Conservation (phyloP, 2,797 vertebrate genomes). For the Rhodeus uyekii region DNA sequence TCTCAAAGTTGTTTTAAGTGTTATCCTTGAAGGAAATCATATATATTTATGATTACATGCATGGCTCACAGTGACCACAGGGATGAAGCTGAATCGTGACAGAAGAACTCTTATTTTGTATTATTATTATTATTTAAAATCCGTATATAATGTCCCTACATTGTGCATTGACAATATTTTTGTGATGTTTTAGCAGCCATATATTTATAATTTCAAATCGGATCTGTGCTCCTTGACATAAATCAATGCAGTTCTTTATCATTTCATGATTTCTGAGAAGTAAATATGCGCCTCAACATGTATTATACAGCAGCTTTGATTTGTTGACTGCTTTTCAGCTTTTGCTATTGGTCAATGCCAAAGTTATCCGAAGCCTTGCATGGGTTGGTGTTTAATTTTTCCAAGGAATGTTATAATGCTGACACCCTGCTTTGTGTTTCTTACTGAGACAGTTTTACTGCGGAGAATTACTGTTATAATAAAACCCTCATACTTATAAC, state of each 20-base stretch:
- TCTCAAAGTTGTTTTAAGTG: background rate
- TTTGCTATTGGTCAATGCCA: conserved; percentile 65
- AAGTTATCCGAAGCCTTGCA: conserved; percentile 77
- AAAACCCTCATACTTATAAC: conserved; percentile 63
- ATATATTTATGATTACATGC: background rate
- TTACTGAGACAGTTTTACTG: conserved; percentile 66
- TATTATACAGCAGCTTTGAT: conserved; percentile 59
- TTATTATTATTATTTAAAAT: background rate
- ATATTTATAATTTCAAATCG: conserved; percentile 4
- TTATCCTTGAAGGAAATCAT: background rate
- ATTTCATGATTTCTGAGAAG: conserved; percentile 41
- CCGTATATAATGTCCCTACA: background rate
- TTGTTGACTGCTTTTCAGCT: conserved; percentile 59
- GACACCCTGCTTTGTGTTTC: conserved; percentile 64
- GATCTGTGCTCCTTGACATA: conserved; percentile 12
- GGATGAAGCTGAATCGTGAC: background rate
- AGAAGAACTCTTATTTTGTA: background rate
- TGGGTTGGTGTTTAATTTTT: conserved; percentile 67
- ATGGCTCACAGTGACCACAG: background rate
- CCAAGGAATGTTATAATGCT: conserved; percentile 63
- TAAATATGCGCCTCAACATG: conserved; percentile 61
- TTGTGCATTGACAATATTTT: background rate
- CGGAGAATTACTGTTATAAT: conserved; percentile 57
- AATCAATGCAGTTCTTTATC: conserved; percentile 29
- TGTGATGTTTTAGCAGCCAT: conserved; percentile 9